Base-by-base conservation (phyloP, 2,888 invertebrate species). In the Xestia c-nigrum region DNA sequence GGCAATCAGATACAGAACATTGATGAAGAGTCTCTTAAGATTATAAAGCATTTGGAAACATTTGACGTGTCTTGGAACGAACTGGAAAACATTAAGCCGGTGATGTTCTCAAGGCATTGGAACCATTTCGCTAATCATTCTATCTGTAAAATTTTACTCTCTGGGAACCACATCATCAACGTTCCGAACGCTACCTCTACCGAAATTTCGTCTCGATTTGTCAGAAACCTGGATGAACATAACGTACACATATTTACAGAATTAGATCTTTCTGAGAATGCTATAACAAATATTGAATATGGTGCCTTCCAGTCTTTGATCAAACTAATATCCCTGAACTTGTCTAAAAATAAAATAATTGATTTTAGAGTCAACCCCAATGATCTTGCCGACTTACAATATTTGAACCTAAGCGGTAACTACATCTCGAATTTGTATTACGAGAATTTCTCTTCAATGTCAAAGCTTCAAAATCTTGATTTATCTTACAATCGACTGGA, bases 61-160 rank as follows among this genome's bases (percentile, higher is more conserved):
- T 95, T 96, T 52, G 96, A 96, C 76, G 87, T 96, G 43, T 96
- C 96, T 1, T 88, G 87, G 59, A 96, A 96, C 81, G 87, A 94
- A 66, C 82, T 96, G 21, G 90, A 92, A 59, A 72, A 89, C 57
- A 84, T 96, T 43, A 91, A 91, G n/a, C 92, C 95, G 0, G 87
- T 90, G 0, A 85, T 95, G 78, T 92, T 96, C 40, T 89, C 90
- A 2, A 93, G 96, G 75, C 96, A 96, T 83, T 96, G 95, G 95
- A 80, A 89, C 3, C 96, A 96, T 85, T 91, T 95, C 16, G 88
- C 84, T 6, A 90, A 91, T 47, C 91, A 92, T 80, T 92, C 92
- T 0, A 75, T 91, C 71, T 96, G 94, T 78, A 95, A 92, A 90
- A 96, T 96, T 19, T 89, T 93, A 66, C 89, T 96, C 3, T 94